Percentiles rank a stretch among this genome's conserved stretches.
phyloP scores from a whole-genome alignment of 2,888 invertebrate species.

The Bimastos eiseni region DNA sequence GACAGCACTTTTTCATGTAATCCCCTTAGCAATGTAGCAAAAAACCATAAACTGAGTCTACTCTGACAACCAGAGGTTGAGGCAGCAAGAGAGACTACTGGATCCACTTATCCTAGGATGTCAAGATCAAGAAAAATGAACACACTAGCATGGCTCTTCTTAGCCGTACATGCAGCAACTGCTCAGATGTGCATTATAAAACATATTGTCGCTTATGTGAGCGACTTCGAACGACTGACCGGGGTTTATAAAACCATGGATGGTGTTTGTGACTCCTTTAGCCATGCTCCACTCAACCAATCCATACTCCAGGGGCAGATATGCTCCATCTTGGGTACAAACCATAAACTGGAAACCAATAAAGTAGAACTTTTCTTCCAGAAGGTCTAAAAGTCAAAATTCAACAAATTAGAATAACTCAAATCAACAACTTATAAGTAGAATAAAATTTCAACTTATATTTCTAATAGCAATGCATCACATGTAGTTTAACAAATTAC shows the following conservation, averaged over 20 bases:
- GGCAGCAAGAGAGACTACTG: background rate
- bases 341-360: conserved; percentile 25
- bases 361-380: conserved; percentile 25
- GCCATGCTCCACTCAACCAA: conserved; percentile 29
- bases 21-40: background rate
- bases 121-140: background rate
- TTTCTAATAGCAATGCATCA: background rate
- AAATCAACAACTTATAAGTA: background rate
- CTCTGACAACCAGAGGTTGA: too few relatives aligned
- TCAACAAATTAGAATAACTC: background rate
- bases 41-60: too few relatives aligned
- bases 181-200: background rate
- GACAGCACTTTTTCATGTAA: background rate
- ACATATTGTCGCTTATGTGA: background rate
- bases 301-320: conserved; percentile 23
- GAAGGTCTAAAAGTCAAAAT: conserved; percentile 14
- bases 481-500: background rate
- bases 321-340: background rate
- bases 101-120: background rate
- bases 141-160: too few relatives aligned
- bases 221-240: background rate
- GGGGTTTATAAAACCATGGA: conserved; percentile 25
- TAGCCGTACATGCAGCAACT: background rate
- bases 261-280: conserved; percentile 16
- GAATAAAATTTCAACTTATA: background rate